These are phyloP conservation scores for Ardeotis arabs DNA, from an alignment of 2,113 vertebrate species.

Conservation along the genomic window DNA sequence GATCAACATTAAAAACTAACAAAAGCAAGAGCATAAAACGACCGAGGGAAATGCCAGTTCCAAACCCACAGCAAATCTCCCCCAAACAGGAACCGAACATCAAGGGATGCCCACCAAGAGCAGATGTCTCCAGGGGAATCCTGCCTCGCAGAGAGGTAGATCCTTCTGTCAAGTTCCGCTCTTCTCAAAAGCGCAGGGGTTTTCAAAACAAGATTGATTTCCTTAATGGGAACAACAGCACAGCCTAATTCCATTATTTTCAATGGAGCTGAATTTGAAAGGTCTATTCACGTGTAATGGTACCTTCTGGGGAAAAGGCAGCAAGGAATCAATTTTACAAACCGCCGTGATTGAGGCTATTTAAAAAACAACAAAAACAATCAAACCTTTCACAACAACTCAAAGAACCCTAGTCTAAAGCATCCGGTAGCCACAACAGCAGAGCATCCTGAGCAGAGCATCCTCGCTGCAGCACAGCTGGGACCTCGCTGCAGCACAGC, in stretches of 20 bases:
- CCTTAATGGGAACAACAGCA: conserved; percentile 29
- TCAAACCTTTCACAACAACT: not conserved
- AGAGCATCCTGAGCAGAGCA: not conserved
- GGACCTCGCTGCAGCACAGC: not conserved
- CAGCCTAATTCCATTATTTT: conserved; percentile 53
- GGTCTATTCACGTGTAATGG: conserved; percentile 63
- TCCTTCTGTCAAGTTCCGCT: not conserved
- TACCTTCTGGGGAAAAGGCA: conserved; percentile 46
- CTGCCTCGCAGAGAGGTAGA: not conserved
- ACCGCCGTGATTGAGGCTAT: conserved; percentile 33
- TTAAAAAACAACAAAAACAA: conserved; percentile 39
- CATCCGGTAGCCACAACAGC: not conserved
- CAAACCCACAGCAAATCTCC: not conserved
- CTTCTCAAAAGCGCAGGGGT: not conserved
- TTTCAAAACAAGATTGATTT: conserved; percentile 60
- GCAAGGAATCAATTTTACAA: conserved; percentile 48
- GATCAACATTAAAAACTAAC: not conserved
- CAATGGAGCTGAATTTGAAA: conserved; percentile 61
- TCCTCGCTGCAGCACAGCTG: not conserved
- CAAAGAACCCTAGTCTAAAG: not conserved
- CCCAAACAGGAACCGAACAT: not conserved
- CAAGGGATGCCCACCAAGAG: conserved; percentile 4
- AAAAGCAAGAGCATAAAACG: not conserved
- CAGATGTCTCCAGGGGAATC: not conserved
- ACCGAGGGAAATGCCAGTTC: not conserved